A percentile compares a stretch with the other conserved stretches of the same genome.
phyloP scores from a whole-genome alignment of 2,888 invertebrate genomes.

The Carpatolechia fugitivella region DNA sequence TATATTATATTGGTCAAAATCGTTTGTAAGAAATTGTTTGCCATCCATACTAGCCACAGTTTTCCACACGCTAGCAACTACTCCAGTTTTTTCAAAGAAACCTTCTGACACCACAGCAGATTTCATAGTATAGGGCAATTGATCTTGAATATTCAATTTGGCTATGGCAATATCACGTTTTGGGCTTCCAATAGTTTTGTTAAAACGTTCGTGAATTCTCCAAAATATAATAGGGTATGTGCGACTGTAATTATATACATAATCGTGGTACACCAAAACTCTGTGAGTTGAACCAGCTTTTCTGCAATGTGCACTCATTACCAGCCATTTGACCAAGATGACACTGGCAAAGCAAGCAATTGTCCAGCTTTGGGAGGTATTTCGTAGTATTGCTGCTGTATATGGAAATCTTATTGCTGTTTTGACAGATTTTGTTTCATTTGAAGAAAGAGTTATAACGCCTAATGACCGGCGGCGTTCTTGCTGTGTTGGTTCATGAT shows the following conservation, averaged over 20 bases:
- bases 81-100: neutral
- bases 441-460: neutral
- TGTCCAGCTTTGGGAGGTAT: neutral
- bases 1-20: constrained; percentile 5
- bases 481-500: constrained; percentile 38
- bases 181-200: neutral
- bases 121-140: neutral
- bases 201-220: constrained; percentile 14
- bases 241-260: constrained; percentile 3
- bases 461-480: constrained; percentile 21
- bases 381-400: neutral
- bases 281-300: constrained; percentile 7
- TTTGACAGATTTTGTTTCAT: neutral
- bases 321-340: constrained; percentile 11
- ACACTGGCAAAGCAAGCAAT: constrained; percentile 17
- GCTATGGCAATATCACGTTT: constrained; percentile 14
- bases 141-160: constrained; percentile 2
- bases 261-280: constrained; percentile 12
- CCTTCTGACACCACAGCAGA: neutral
- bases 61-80: constrained; percentile 15
- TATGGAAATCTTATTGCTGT: neutral
- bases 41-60: constrained; percentile 12
- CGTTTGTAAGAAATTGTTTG: constrained; percentile 13
- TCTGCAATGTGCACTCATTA: constrained; percentile 16
- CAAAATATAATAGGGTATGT: constrained; percentile 9